Evolutionary conservation across 1,140 invertebrate species (phyloP).

Genomic region (Conus betulinus): DNA sequence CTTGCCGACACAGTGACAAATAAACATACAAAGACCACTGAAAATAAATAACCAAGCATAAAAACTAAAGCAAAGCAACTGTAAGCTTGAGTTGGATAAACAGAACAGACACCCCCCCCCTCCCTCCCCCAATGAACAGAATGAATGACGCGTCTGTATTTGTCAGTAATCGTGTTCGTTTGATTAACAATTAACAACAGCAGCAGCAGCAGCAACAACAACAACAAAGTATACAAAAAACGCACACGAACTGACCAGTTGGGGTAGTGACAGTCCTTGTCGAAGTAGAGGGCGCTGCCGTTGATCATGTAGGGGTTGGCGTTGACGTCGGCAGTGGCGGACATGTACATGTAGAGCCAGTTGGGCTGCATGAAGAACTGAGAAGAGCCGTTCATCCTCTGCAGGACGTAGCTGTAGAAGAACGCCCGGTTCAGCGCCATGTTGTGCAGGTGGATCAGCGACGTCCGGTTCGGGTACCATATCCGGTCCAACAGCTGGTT

Average conservation of each 20-base stretch:
- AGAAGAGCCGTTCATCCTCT: conserved; percentile 76
- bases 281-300: conserved; percentile 94
- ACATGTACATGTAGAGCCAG: conserved; percentile 98
- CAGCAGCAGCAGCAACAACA: neutral
- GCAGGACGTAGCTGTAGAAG: conserved; percentile 93
- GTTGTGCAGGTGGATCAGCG: conserved; percentile 95
- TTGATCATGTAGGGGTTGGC: conserved; percentile 91
- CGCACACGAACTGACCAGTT: conserved; percentile 72
- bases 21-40: too few species aligned
- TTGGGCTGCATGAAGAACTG: conserved; percentile 90
- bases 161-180: too few species aligned
- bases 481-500: conserved; percentile 91
- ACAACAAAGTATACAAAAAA: neutral
- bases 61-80: too few species aligned
- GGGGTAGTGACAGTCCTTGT: conserved; percentile 94
- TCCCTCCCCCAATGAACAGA: too few species aligned
- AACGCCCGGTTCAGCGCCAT: conserved; percentile 95
- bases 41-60: too few species aligned
- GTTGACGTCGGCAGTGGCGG: conserved; percentile 94
- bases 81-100: too few species aligned
- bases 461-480: conserved; percentile 96
- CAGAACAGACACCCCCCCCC: too few species aligned
- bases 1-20: too few species aligned
- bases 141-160: too few species aligned
- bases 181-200: neutral